Evolutionary conservation across 2,797 vertebrate species (phyloP), one percentile per base, ranked within the genome.

Genomic region (Meda fulgida): DNA sequence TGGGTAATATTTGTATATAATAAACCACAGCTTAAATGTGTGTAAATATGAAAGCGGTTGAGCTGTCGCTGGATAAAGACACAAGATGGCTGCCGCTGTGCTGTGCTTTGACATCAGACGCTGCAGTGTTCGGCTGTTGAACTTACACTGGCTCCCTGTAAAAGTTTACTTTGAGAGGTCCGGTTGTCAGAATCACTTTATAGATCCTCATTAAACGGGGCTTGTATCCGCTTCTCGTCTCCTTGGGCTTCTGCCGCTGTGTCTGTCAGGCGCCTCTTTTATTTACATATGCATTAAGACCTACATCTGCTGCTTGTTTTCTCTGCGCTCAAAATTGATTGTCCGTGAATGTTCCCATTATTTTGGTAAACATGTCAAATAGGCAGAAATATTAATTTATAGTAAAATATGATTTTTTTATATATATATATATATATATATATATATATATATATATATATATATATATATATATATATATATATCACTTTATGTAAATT

Each of bases 141-240:
- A 84, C 81, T 83, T 80, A 36, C 48, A 16, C 36, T n/a, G 70
- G 70, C 55, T 73, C 43, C 70, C 89, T 88, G 87, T 88, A 79
- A 90, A 89, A 89, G 88, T 60, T n/a, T 80, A 86, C 85, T 91
- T 87, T 76, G 78, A 66, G 26, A 78, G 36, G 88, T 89, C 92
- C 92, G 8, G 89, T 92, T 93, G 93, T 92, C 92, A 90, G 89
- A 89, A 77, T 92, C 92, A 81, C 92, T 91, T 93, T 91, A 92
- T 89, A 92, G 89, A 89, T 90, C 92, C 92, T 95, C 92, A 93
- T 95, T 94, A 94, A 92, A 91, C 66, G 34, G 63, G 65, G 73
- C 46, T 73, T 18, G 51, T 46, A 63, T 84, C n/a, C 18, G n/a
- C 70, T 51, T 34, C 23, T 51, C n/a, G 29, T 72, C 36, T 70